Evolutionary conservation across 2,888 invertebrate species (phyloP), one percentile per base, ranked within the genome.

Genomic region (Allolobophora icterica): DNA sequence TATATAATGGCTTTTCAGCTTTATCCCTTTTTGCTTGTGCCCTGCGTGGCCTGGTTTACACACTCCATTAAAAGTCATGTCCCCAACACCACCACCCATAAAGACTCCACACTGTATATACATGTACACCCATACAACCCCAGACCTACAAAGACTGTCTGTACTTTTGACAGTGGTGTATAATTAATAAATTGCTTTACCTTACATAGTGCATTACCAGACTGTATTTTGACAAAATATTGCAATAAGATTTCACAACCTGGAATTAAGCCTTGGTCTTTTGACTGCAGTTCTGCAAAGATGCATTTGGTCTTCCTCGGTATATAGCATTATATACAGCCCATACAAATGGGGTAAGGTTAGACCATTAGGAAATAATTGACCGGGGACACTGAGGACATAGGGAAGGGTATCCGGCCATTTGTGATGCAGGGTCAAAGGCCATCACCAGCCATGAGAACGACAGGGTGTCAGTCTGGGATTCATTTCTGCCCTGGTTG

Each of bases 391-490:
- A 71, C 0, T 30, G 71, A n/a, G 71, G 71, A 71, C 71, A 71
- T 8, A 71, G 6, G n/a, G 71, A 71, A 71, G 71, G 52, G 71
- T 71, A 71, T 71, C 71, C 17, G 71, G 71, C 71, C 71, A 71
- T 71, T 71, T n/a, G 13, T 71, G n/a, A 13, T 6, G n/a, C 71
- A 71, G 71, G n/a, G 71, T 71, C 71, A 71, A 71, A 71, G 71
- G 71, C 71, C 71, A 71, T 71, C 71, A 71, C 71, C 30, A 71
- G 71, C 71, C 71, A 30, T 71, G 71, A 71, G 71, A 71, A 71
- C 71, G 30, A 71, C 71, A 71, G 6, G 71, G n/a, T 71, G 71
- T 71, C 30, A 71, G n/a, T 71, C 71, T 71, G 71, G 71, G n/a
- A 71, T 71, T 11, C 30, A 71, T 71, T n/a, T 71, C 52, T 52